Evolutionary conservation across 2,113 vertebrate genomes (phyloP).

Genomic region (Oncorhynchus mykiss): DNA sequence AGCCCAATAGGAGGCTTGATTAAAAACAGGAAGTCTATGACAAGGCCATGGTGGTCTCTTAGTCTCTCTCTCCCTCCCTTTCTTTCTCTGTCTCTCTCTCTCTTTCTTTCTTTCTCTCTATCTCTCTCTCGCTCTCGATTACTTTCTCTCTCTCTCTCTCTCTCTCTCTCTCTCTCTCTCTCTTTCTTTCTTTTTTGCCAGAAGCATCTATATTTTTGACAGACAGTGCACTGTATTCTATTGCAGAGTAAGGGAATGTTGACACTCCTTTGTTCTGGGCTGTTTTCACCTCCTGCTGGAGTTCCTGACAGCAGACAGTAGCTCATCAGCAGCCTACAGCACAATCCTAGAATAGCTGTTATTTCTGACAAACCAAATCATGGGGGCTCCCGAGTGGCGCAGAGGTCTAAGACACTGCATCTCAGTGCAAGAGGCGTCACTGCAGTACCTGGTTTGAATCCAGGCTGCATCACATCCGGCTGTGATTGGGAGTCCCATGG

Average conservation of each 20-base stretch:
- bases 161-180: no score
- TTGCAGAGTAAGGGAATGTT: slow-evolving; percentile 1
- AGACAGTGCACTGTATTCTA: slow-evolving; percentile 5
- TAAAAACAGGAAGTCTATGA: no score
- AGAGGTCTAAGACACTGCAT: no score
- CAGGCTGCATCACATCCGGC: no score
- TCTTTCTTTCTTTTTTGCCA: not conserved
- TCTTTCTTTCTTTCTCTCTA: no score
- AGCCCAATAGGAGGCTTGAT: no score
- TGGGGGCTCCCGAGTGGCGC: no score
- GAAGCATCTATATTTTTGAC: not conserved
- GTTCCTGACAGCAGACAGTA: not conserved
- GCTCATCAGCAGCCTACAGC: slow-evolving; percentile 17
- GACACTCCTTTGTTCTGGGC: slow-evolving; percentile 38
- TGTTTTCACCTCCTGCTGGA: slow-evolving; percentile 21
- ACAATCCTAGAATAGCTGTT: not conserved
- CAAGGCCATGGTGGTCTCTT: not conserved
- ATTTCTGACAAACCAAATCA: not conserved
- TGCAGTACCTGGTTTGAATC: no score
- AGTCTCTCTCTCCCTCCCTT: not conserved
- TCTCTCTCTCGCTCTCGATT: no score
- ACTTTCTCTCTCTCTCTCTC: fast-evolving
- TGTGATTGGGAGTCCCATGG: no score
- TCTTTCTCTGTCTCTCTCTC: no score
- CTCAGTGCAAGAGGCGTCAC: no score